Percentiles rank a stretch among this genome's conserved stretches.
Conservation (phyloP, 1,140 invertebrate genomes). For the Cotesia glomerata region DNA sequence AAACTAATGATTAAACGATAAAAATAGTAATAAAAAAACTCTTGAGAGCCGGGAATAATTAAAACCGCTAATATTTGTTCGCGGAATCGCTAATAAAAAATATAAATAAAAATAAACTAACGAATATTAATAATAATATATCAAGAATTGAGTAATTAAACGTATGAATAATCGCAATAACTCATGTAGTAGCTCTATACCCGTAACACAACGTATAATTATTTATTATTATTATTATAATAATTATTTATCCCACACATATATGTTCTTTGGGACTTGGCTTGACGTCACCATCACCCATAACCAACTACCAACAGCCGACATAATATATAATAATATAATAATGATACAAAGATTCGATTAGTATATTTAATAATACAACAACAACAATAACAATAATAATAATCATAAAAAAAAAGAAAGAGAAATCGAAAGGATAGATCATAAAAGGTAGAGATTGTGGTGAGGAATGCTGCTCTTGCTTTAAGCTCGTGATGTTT, state of each 20-base stretch:
- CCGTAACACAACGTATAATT: background rate
- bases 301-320: background rate
- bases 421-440: slow-evolving; percentile 30
- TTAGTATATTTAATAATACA: background rate
- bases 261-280: background rate
- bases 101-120: no score
- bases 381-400: no score
- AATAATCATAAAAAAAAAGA: background rate
- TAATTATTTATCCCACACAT: background rate
- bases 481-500: background rate
- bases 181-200: background rate
- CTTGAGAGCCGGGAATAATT: no score
- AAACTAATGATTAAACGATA: no score
- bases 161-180: no score
- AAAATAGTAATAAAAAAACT: no score
- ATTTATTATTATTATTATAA: background rate
- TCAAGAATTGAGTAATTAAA: no score
- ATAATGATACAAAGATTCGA: background rate
- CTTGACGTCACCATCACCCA: slow-evolving; percentile 18
- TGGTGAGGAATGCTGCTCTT: slow-evolving; percentile 23
- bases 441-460: slow-evolving; percentile 45
- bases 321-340: background rate
- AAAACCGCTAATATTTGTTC: no score
- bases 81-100: no score
- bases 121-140: no score